Conservation (phyloP, 2,113 vertebrate species). For the Caracal caracal region DNA sequence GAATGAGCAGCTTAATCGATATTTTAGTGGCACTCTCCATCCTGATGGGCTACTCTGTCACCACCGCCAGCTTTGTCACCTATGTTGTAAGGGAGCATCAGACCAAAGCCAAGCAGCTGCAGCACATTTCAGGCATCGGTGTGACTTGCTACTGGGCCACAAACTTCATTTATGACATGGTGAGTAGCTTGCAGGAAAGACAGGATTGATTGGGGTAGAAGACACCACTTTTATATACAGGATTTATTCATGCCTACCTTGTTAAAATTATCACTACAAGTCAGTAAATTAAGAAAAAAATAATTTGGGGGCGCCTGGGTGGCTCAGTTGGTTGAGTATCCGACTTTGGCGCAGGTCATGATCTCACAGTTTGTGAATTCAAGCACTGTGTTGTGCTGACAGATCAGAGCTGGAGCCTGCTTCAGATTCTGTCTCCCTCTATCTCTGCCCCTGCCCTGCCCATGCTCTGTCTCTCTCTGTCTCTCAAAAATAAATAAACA, state of each 20-base stretch:
- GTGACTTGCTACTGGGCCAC: conserved; percentile 94
- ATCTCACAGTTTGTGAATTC: not conserved
- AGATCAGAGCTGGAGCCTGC: not conserved
- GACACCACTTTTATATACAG: conserved; percentile 51
- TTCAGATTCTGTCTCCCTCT: not conserved
- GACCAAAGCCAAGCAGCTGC: conserved; percentile 94
- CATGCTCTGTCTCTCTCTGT: not conserved
- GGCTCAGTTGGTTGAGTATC: not conserved
- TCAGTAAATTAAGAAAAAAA: too few relatives aligned
- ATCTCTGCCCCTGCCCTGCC: not conserved
- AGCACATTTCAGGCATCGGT: conserved; percentile 95
- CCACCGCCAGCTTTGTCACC: conserved; percentile 94
- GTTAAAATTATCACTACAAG: too few relatives aligned
- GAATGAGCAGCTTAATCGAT: conserved; percentile 91
- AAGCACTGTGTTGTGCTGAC: not conserved
- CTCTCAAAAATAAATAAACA: not conserved
- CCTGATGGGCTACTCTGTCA: conserved; percentile 95
- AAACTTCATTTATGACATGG: conserved; percentile 97
- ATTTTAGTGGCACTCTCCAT: conserved; percentile 93
- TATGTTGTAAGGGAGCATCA: conserved; percentile 95
- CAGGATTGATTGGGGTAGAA: not conserved
- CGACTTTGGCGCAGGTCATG: not conserved
- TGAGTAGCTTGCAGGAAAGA: conserved; percentile 83
- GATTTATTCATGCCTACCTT: conserved; percentile 19
- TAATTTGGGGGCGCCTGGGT: not conserved